phyloP scores from a whole-genome alignment of 2,888 invertebrate genomes.

The Meganola albula region DNA sequence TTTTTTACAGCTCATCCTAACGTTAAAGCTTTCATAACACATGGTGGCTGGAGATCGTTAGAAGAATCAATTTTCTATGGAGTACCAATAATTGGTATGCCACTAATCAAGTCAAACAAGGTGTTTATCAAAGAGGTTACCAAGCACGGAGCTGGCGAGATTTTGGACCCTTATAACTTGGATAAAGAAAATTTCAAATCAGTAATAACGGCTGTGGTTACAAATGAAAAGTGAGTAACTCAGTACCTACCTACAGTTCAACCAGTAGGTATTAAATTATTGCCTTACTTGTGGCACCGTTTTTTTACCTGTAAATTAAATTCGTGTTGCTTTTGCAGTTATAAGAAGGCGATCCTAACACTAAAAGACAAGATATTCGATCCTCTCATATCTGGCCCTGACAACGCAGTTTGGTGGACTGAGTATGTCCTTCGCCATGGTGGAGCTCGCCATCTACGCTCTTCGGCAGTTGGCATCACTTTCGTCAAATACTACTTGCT shows the following conservation, averaged over 20 bases:
- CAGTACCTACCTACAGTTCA: too few relatives aligned
- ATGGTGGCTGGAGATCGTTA: constrained; percentile 63
- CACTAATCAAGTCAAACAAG: constrained; percentile 50
- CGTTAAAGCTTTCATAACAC: constrained; percentile 61
- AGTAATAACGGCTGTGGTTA: constrained; percentile 42
- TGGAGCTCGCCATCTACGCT: constrained; percentile 61
- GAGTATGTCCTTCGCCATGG: constrained; percentile 70
- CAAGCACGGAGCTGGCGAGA: constrained; percentile 53
- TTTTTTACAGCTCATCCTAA: constrained; percentile 58
- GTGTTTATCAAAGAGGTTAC: constrained; percentile 58
- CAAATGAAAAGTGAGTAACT: constrained; percentile 49
- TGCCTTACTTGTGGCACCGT: too few relatives aligned
- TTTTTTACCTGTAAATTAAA: too few relatives aligned
- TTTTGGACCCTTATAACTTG: constrained; percentile 54
- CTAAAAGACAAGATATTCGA: constrained; percentile 44
- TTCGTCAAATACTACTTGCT: constrained; percentile 57
- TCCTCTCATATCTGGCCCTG: constrained; percentile 58
- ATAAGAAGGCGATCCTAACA: constrained; percentile 45
- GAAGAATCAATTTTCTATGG: constrained; percentile 66
- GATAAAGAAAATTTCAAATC: constrained; percentile 50
- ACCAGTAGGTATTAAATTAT: too few relatives aligned
- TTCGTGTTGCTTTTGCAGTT: constrained; percentile 47
- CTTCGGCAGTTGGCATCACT: constrained; percentile 53
- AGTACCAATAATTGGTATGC: constrained; percentile 63
- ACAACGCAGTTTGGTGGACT: constrained; percentile 73